Evolutionary conservation across 92 coral and sea anemone genomes (phyloP).

Genomic region (Bergia sp.): DNA sequence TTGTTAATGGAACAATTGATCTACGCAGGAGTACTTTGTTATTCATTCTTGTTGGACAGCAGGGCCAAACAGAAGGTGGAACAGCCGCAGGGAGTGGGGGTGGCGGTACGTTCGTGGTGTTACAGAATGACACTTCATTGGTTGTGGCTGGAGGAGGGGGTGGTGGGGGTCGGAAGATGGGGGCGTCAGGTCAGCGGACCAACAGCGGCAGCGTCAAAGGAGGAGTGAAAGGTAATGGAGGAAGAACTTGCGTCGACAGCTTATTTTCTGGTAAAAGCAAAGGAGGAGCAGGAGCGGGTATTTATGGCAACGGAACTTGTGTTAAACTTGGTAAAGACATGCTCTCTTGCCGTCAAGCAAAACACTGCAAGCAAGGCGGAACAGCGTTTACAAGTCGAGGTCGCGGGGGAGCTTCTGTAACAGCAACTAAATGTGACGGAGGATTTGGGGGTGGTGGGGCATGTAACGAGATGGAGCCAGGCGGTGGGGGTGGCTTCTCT

Average conservation of each 20-base stretch:
- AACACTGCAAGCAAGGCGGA: constrained; percentile 15
- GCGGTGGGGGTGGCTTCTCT: constrained; percentile 16
- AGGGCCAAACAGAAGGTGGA: constrained; percentile 9
- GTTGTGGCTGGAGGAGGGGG: constrained; percentile 22
- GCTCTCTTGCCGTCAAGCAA: not conserved
- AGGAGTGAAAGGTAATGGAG: not conserved
- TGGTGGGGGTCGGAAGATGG: not conserved
- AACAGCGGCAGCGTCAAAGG: constrained; percentile 5
- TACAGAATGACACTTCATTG: not conserved
- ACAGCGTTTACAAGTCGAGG: not conserved
- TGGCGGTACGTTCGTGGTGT: not conserved
- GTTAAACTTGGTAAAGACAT: not conserved
- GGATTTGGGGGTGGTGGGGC: constrained; percentile 23
- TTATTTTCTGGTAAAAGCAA: not conserved
- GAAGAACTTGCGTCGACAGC: not conserved
- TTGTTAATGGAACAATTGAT: not conserved
- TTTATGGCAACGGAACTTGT: constrained; percentile 8
- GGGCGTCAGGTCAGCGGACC: not conserved
- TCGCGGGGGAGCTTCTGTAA: constrained; percentile 5
- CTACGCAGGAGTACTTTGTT: not conserved
- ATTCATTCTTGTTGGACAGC: constrained; percentile 12
- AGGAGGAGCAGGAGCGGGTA: constrained; percentile 7
- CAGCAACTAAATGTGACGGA: constrained; percentile 1
- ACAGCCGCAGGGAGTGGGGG: constrained; percentile 3
- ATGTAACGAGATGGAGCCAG: not conserved